A percentile compares a stretch with the other conserved stretches of the same genome.
phyloP scores from a whole-genome alignment of 1,140 invertebrate genomes.

The Aphis gossypii region DNA sequence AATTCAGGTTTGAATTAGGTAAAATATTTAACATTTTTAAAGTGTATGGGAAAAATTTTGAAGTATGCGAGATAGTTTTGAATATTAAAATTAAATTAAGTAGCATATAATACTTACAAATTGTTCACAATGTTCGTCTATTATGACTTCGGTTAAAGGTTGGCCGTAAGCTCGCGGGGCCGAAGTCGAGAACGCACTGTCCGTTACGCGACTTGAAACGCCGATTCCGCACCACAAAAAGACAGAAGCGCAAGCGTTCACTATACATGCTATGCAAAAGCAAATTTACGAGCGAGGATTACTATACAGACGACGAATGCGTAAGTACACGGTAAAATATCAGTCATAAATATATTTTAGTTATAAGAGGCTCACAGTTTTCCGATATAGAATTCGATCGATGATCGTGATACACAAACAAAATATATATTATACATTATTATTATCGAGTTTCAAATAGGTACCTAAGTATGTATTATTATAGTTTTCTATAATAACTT shows the following conservation, averaged over 20 bases:
- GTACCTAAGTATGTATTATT: too few species aligned
- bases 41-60: not conserved
- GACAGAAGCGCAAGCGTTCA: not conserved
- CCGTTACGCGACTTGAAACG: not conserved
- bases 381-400: not conserved
- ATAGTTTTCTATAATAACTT: not conserved
- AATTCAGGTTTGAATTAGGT: not conserved
- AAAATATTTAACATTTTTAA: not conserved
- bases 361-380: not conserved
- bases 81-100: not conserved
- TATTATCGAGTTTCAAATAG: not conserved
- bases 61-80: not conserved
- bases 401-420: not conserved
- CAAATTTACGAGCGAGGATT: not conserved
- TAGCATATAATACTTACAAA: slow-evolving; percentile 10
- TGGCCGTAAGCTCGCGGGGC: not conserved
- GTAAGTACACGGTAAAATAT: not conserved
- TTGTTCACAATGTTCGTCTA: not conserved
- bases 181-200: slow-evolving; percentile 35
- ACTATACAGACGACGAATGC: not conserved
- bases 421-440: not conserved
- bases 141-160: not conserved
- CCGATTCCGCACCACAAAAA: not conserved
- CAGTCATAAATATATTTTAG: not conserved
- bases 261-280: not conserved